A percentile compares a stretch with the other conserved stretches of the same genome.
Evolutionary conservation across 2,113 vertebrate genomes (phyloP).

Genomic region (Caracal caracal): DNA sequence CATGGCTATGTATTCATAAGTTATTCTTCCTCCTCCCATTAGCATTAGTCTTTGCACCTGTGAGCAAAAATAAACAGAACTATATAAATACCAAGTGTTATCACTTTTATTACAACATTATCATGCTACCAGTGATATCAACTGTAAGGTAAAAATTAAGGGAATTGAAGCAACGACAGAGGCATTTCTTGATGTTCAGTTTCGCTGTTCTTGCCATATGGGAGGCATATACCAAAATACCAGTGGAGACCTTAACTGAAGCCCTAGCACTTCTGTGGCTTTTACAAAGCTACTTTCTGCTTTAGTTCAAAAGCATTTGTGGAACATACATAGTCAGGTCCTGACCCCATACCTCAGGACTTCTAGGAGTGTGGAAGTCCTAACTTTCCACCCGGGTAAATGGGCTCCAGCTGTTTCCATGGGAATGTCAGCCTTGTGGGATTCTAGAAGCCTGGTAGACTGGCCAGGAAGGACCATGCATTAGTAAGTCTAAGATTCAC

Average conservation of each 20-base stretch:
- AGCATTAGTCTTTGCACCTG: conserved; percentile 71
- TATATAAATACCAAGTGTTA: conserved; percentile 53
- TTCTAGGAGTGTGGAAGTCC: background rate
- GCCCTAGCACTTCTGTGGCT: background rate
- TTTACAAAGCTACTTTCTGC: background rate
- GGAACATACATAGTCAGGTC: background rate
- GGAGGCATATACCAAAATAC: background rate
- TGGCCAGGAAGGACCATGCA: background rate
- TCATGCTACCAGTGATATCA: conserved; percentile 15
- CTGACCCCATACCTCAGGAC: background rate
- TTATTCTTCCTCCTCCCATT: conserved; percentile 58
- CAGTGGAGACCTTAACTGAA: background rate
- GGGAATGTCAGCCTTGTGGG: background rate
- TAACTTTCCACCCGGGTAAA: background rate
- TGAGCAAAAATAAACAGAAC: conserved; percentile 64
- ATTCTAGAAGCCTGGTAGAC: background rate
- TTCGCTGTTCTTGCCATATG: background rate
- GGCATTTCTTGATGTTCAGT: background rate
- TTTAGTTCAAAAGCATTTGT: background rate
- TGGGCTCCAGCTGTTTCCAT: background rate
- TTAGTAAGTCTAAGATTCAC: background rate
- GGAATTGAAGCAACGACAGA: background rate
- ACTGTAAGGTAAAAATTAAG: conserved; percentile 39
- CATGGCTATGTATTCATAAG: conserved; percentile 20
- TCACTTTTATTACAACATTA: conserved; percentile 30